Percentiles rank a stretch among this genome's conserved stretches.
phyloP scores from a whole-genome alignment of 2,113 vertebrate species.

The Columbina picui region DNA sequence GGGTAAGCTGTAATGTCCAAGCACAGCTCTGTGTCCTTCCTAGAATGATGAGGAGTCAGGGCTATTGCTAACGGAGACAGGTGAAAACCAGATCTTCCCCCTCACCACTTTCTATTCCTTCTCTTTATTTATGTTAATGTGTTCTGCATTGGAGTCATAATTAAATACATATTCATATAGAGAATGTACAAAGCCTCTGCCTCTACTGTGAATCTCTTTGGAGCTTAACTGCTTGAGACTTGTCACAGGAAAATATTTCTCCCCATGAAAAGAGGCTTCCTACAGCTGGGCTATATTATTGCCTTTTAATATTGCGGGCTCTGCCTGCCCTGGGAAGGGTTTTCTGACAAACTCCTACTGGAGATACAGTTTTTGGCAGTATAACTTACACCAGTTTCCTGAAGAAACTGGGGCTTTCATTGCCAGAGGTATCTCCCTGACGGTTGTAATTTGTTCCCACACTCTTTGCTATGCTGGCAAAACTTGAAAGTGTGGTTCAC shows the following conservation, averaged over 20 bases:
- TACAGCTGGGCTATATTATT: conserved; percentile 63
- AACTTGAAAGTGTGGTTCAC: conserved; percentile 58
- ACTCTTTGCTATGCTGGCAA: conserved; percentile 64
- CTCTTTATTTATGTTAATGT: conserved; percentile 70
- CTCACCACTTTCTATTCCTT: conserved; percentile 32
- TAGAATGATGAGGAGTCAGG: neutral
- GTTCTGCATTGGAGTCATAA: conserved; percentile 34
- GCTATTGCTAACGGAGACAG: neutral
- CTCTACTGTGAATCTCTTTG: conserved; percentile 17
- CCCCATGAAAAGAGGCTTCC: conserved; percentile 53
- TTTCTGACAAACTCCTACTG: conserved; percentile 58
- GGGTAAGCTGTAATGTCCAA: neutral
- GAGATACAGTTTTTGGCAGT: conserved; percentile 49
- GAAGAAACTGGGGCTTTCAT: conserved; percentile 64
- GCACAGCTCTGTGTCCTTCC: neutral
- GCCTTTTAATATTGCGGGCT: conserved; percentile 55
- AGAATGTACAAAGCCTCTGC: conserved; percentile 36
- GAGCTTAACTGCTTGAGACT: conserved; percentile 52
- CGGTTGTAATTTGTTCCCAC: conserved; percentile 65
- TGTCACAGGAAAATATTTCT: conserved; percentile 65
- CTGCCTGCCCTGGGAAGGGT: conserved; percentile 52
- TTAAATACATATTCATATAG: conserved; percentile 55
- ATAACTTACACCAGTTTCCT: conserved; percentile 53
- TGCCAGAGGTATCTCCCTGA: conserved; percentile 62
- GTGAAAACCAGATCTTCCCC: neutral